Evolutionary conservation across 2,113 vertebrate genomes (phyloP).

Genomic region (Macroglossus sobrinus): DNA sequence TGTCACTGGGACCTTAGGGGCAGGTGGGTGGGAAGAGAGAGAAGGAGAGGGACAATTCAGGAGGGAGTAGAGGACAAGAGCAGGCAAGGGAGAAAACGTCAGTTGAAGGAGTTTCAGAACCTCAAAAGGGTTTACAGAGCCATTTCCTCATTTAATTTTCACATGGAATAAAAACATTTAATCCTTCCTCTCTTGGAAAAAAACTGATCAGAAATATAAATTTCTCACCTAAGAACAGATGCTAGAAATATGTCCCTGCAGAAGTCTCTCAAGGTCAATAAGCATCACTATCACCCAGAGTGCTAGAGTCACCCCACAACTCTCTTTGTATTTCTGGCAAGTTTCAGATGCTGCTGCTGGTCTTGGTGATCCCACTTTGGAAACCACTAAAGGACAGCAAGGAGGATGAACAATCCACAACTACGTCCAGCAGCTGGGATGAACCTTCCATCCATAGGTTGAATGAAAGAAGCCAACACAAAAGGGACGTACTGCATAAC

Average conservation of each 20-base stretch:
- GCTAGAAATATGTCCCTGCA: not conserved
- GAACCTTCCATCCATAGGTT: not conserved
- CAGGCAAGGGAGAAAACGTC: not conserved
- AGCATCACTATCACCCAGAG: not conserved
- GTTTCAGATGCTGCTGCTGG: not conserved
- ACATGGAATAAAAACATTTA: not conserved
- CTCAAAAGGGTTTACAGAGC: no score
- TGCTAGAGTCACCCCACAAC: no score
- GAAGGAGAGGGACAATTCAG: not conserved
- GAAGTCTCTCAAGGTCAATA: no score
- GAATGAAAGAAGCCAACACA: not conserved
- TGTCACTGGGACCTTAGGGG: not conserved
- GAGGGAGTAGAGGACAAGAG: not conserved
- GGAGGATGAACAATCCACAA: not conserved
- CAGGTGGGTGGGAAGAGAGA: not conserved
- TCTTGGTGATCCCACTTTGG: not conserved
- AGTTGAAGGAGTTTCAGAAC: not conserved
- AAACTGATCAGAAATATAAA: not conserved
- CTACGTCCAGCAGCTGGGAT: fast-evolving
- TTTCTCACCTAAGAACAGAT: not conserved
- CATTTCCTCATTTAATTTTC: not conserved
- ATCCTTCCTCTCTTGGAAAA: not conserved
- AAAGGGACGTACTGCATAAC: no score
- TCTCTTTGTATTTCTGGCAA: not conserved
- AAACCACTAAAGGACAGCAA: not conserved